A percentile compares a stretch with the other conserved stretches of the same genome.
These are phyloP conservation scores for Pangasius larnaudii DNA, from an alignment of 2,797 vertebrate species.

Conservation along the genomic window DNA sequence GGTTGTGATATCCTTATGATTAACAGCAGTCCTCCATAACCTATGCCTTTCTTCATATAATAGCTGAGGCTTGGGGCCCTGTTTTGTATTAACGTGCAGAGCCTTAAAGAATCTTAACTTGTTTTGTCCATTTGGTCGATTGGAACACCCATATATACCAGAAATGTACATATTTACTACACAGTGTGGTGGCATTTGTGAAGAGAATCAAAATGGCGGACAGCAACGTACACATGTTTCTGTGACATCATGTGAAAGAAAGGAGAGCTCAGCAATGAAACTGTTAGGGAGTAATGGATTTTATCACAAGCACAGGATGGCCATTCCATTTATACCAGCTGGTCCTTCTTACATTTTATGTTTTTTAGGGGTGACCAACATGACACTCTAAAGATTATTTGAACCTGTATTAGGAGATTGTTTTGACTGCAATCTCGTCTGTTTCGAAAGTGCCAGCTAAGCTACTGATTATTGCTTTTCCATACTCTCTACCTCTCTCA, in stretches of 20 bases:
- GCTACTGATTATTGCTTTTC: constrained; percentile 24
- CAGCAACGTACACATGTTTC: background rate
- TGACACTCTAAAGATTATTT: background rate
- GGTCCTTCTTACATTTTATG: background rate
- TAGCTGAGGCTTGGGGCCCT: background rate
- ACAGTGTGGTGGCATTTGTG: background rate
- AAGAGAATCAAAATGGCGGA: background rate
- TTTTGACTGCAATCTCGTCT: background rate
- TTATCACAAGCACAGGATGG: background rate
- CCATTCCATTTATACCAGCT: background rate
- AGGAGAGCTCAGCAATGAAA: background rate
- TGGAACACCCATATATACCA: background rate
- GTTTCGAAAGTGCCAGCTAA: constrained; percentile 11
- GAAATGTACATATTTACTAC: background rate
- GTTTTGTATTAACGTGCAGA: background rate
- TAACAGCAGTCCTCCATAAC: background rate
- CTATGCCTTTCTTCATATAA: background rate
- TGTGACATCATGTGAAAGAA: background rate
- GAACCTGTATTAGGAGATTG: background rate
- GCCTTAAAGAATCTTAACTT: background rate
- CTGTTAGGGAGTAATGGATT: background rate
- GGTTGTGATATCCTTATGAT: background rate
- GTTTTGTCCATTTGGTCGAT: background rate
- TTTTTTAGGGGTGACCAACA: background rate
- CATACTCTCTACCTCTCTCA: background rate